A percentile compares a stretch with the other conserved stretches of the same genome.
Conservation (phyloP, 2,888 invertebrate species). For the Maniola hyperantus region DNA sequence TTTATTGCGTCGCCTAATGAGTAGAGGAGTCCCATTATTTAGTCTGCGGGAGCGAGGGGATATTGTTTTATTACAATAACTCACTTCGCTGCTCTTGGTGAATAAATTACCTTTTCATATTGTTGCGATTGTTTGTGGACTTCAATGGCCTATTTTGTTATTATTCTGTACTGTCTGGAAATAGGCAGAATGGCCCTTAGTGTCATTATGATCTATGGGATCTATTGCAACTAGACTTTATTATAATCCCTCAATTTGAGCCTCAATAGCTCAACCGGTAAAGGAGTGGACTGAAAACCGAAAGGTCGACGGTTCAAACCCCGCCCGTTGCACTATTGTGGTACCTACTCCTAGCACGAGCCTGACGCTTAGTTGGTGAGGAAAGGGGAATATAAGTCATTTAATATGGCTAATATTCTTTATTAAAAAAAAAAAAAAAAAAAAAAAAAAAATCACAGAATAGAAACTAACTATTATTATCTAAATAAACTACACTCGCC, state of each 20-base stretch:
- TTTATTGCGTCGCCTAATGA: conserved; percentile 34
- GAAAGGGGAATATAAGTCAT: too few relatives aligned
- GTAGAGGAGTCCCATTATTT: conserved; percentile 30
- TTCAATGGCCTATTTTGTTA: conserved; percentile 15
- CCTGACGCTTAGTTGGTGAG: too few relatives aligned
- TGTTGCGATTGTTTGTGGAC: conserved; percentile 13
- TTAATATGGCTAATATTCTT: too few relatives aligned
- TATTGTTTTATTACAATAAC: conserved; percentile 33
- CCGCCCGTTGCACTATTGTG: too few relatives aligned
- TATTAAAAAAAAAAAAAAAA: too few relatives aligned
- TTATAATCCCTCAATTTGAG: background rate
- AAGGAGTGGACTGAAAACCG: too few relatives aligned
- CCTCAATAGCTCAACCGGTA: too few relatives aligned
- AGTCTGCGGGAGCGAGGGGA: conserved; percentile 27
- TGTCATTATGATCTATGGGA: background rate
- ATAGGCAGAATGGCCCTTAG: background rate
- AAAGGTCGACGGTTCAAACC: too few relatives aligned
- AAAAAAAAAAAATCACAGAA: too few relatives aligned
- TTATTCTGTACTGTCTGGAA: conserved; percentile 2
- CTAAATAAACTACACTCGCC: too few relatives aligned
- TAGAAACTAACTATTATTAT: too few relatives aligned
- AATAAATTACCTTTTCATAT: conserved; percentile 28
- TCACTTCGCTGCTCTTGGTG: conserved; percentile 21
- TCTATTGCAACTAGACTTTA: background rate
- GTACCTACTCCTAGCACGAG: too few relatives aligned